These are phyloP conservation scores for Chrysoperla carnea DNA, from an alignment of 1,140 invertebrate species.

Conservation along the genomic window DNA sequence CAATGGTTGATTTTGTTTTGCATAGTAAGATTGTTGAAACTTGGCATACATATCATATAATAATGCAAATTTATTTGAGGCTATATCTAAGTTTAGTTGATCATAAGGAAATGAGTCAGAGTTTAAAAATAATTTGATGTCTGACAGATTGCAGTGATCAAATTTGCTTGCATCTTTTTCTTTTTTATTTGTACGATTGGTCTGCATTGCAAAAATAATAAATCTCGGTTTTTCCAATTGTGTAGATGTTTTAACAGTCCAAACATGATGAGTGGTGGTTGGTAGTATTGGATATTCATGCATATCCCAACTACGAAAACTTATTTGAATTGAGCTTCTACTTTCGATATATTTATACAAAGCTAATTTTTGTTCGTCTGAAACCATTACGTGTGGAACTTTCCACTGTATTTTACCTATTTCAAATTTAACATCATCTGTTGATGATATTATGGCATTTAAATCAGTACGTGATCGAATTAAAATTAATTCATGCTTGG, in stretches of 20 bases:
- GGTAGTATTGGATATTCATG: constrained; percentile 6
- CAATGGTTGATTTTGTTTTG: neutral
- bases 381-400: constrained; percentile 9
- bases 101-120: constrained; percentile 3
- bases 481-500: constrained; percentile 22
- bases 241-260: constrained; percentile 13
- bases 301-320: constrained; percentile 18
- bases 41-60: neutral
- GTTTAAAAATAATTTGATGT: constrained; percentile 4
- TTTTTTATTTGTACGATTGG: constrained; percentile 1
- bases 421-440: constrained; percentile 3
- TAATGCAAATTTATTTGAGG: neutral
- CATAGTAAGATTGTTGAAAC: too few species aligned
- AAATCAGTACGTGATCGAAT: constrained; percentile 13
- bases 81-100: constrained; percentile 3
- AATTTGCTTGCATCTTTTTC: constrained; percentile 3
- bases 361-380: constrained; percentile 9
- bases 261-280: constrained; percentile 10
- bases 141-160: constrained; percentile 3
- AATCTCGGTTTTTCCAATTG: constrained; percentile 14
- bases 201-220: constrained; percentile 4
- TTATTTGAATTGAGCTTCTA: constrained; percentile 11
- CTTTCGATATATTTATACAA: constrained; percentile 10
- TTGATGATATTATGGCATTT: constrained; percentile 3
- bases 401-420: neutral